A percentile compares a stretch with the other conserved stretches of the same genome.
phyloP scores from a whole-genome alignment of 1,140 invertebrate species.

The Propsilocerus akamusi region DNA sequence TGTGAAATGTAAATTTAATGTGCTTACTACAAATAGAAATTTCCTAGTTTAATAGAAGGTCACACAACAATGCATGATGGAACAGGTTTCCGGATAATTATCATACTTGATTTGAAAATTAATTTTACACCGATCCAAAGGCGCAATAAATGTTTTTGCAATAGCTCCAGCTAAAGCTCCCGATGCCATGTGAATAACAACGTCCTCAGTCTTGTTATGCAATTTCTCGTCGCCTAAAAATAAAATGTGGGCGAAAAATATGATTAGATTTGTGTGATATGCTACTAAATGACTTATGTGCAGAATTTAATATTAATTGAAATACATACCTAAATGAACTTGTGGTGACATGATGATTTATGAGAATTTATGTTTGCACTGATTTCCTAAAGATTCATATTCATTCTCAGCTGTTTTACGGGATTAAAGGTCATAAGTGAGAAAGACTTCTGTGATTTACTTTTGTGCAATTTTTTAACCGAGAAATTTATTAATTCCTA shows the following conservation, averaged over 20 bases:
- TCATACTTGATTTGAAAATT: slow-evolving; percentile 78
- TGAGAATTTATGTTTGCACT: neutral
- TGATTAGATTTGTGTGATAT: neutral
- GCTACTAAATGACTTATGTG: neutral
- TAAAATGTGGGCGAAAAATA: too few relatives aligned
- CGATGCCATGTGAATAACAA: slow-evolving; percentile 51
- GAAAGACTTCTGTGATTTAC: too few relatives aligned
- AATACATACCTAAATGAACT: neutral
- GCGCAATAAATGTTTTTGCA: slow-evolving; percentile 92
- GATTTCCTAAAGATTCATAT: neutral
- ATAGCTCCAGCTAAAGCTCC: slow-evolving; percentile 83
- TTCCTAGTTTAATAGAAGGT: neutral
- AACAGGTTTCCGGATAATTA: neutral
- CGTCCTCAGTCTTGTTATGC: slow-evolving; percentile 11
- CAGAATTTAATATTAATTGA: neutral
- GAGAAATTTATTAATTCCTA: too few relatives aligned
- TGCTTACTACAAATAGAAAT: slow-evolving; percentile 27
- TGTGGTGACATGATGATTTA: neutral
- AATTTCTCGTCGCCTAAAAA: neutral
- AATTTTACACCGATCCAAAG: slow-evolving; percentile 93
- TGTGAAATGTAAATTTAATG: slow-evolving; percentile 56
- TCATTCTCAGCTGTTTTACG: too few relatives aligned
- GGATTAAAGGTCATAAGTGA: too few relatives aligned
- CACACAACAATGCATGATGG: neutral
- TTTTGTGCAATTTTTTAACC: too few relatives aligned